phyloP scores from a whole-genome alignment of 2,888 invertebrate genomes.

The Protophormia terraenovae region DNA sequence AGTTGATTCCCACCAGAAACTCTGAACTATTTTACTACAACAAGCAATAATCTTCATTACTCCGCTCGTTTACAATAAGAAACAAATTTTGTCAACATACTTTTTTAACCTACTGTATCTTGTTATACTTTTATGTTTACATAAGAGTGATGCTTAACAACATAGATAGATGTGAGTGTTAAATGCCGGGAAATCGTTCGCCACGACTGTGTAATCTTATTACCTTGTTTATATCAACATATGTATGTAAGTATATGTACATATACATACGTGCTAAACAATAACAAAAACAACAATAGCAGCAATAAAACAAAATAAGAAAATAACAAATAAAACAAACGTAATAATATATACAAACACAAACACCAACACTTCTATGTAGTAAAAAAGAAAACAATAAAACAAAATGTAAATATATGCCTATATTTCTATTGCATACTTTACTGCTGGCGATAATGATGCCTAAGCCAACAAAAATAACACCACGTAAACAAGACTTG shows the following conservation, averaged over 20 bases:
- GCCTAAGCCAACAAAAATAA: background rate
- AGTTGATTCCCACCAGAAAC: too few species aligned
- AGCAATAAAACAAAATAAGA: background rate
- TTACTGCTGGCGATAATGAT: background rate
- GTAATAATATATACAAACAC: background rate
- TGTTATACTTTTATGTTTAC: background rate
- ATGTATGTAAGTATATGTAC: background rate
- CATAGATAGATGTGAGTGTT: background rate
- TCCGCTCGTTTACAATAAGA: too few species aligned
- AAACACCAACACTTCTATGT: too few species aligned
- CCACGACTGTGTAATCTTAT: slow-evolving; percentile 31
- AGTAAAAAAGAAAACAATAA: background rate
- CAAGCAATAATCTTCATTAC: too few species aligned
- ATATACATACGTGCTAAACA: background rate
- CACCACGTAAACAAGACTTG: background rate
- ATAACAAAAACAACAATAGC: background rate
- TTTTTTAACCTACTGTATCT: background rate
- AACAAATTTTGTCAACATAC: background rate
- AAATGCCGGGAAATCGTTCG: slow-evolving; percentile 48
- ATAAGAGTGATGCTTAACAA: background rate
- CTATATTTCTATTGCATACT: background rate
- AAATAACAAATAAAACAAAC: background rate
- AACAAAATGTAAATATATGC: background rate
- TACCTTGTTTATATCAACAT: slow-evolving; percentile 6
- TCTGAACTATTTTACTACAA: too few species aligned